Conservation (phyloP, 2,888 invertebrate genomes). For the Megamerina dolium region DNA sequence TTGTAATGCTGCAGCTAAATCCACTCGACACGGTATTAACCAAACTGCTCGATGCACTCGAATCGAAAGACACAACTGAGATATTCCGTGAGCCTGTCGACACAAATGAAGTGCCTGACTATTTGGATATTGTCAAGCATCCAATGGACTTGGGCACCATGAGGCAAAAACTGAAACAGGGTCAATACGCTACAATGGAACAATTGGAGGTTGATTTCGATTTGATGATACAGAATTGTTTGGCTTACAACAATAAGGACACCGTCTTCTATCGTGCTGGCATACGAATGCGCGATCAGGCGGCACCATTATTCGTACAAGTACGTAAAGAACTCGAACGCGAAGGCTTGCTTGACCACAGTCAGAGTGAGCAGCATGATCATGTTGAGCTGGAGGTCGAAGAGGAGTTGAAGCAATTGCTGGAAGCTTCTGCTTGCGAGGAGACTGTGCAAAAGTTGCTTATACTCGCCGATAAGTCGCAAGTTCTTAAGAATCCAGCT, state of each 20-base stretch:
- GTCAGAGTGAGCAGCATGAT: constrained; percentile 47
- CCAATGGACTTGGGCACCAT: constrained; percentile 91
- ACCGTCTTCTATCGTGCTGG: constrained; percentile 91
- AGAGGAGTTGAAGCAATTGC: constrained; percentile 51
- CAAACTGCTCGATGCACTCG: constrained; percentile 69
- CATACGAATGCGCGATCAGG: constrained; percentile 83
- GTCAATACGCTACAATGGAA: constrained; percentile 64
- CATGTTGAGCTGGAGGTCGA: constrained; percentile 55
- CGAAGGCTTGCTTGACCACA: constrained; percentile 43
- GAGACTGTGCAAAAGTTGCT: constrained; percentile 51
- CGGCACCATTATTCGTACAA: constrained; percentile 70
- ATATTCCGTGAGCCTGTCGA: constrained; percentile 94
- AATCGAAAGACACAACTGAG: constrained; percentile 73
- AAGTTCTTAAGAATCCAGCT: constrained; percentile 56
- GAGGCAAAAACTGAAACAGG: constrained; percentile 66
- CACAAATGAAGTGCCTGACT: constrained; percentile 82
- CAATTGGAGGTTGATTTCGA: constrained; percentile 85
- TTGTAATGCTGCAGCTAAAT: constrained; percentile 72
- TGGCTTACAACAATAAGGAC: constrained; percentile 91
- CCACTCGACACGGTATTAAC: constrained; percentile 75
- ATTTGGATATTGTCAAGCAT: constrained; percentile 72
- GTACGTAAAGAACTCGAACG: constrained; percentile 64
- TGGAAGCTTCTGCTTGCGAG: constrained; percentile 40
- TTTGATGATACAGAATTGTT: constrained; percentile 93
- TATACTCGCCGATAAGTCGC: constrained; percentile 58